A percentile compares a stretch with the other conserved stretches of the same genome.
phyloP scores from a whole-genome alignment of 2,888 invertebrate genomes.

The Troides oblongomaculatus region DNA sequence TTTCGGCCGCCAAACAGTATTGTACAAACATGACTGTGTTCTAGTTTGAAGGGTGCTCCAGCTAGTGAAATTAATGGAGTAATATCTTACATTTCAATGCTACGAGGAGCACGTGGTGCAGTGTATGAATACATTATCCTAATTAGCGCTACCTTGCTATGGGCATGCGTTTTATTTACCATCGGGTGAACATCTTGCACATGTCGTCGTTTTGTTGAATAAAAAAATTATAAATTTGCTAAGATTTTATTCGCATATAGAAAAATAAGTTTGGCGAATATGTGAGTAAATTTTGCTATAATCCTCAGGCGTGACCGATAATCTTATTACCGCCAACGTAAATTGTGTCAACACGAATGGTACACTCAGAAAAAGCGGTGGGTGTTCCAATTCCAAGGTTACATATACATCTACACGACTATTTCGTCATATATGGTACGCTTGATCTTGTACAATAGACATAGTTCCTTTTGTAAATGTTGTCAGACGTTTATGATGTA shows the following conservation, averaged over 20 bases:
- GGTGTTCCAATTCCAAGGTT: slow-evolving; percentile 43
- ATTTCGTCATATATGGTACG: neutral
- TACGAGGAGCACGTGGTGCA: too few relatives aligned
- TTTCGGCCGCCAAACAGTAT: too few relatives aligned
- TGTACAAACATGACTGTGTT: too few relatives aligned
- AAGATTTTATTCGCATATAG: neutral
- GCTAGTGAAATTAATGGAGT: too few relatives aligned
- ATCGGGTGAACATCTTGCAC: too few relatives aligned
- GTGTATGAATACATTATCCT: too few relatives aligned
- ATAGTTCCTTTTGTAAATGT: slow-evolving; percentile 1
- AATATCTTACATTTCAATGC: too few relatives aligned
- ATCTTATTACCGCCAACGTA: slow-evolving; percentile 59
- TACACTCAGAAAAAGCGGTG: slow-evolving; percentile 43
- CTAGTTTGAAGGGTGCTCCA: too few relatives aligned
- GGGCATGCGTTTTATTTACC: too few relatives aligned
- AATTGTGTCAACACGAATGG: slow-evolving; percentile 54
- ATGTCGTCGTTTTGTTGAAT: neutral
- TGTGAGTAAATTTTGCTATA: slow-evolving; percentile 30
- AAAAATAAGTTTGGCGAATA: neutral
- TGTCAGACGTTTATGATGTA: slow-evolving; percentile 7
- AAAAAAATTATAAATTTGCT: neutral
- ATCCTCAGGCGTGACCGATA: slow-evolving; percentile 43
- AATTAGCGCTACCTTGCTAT: too few relatives aligned
- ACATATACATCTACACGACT: neutral
- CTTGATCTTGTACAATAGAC: slow-evolving; percentile 1